Evolutionary conservation across 92 coral and sea anemone genomes (phyloP), one percentile per base, ranked within the genome.

Genomic region (Palythoa caribaeorum): DNA sequence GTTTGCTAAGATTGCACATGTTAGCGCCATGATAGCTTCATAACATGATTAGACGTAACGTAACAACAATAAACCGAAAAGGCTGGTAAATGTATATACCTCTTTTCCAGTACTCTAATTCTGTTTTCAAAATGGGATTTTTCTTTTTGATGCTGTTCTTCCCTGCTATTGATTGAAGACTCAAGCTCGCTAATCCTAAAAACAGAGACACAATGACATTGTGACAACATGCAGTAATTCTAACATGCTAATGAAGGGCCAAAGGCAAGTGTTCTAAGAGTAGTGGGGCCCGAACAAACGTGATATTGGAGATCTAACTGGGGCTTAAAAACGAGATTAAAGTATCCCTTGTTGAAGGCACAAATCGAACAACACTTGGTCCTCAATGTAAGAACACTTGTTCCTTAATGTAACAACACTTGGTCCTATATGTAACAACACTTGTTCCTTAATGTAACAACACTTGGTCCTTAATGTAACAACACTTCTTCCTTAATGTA

Each of bases 131-230:
- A 77, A 28, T 88, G 77, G 39, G 53, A 85, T 48, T 87, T 91
- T 66, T 57, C 80, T 21, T 92, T 80, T 36, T 90, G 78, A 39
- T 80, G 88, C 39, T 95, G 93, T 69, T 85, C 92, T 44, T 95
- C 98, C 48, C 85, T 93, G 79, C 73, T 84, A 19, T 93, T 93
- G 5, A 93, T 55, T 21, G 68, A 73, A 11, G 83, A 90, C 83
- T 95, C 93, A 16, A 95, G 88, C 20, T 95, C 94, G 11, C 85
- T 75, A 20, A 95, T 80, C 77, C 98, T 95, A 77, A 88, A 50
- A 14, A 39, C 47, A 17, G 36, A 17, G n/a, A 17, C 8, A 70
- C 9, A 7, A 3, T 17, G 15, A 38, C 75, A 70, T 38, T 38
- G 70, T 17, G 70, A 63, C 14, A 16, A 59, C 14, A 12, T 5